phyloP scores from a whole-genome alignment of 2,888 invertebrate species.

The Tiphia femorata region DNA sequence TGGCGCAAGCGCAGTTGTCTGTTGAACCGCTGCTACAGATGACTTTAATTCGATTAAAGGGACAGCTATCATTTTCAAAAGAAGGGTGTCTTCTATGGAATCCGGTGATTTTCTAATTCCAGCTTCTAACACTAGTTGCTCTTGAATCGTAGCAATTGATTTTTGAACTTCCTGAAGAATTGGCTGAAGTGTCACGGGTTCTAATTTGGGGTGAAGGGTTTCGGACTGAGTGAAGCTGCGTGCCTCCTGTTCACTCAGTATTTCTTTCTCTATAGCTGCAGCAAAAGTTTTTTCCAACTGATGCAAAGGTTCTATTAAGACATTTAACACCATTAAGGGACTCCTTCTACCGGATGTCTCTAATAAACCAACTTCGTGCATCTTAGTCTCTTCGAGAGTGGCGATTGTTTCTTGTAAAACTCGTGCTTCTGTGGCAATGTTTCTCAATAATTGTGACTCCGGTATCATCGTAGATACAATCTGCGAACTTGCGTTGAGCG shows the following conservation, averaged over 20 bases:
- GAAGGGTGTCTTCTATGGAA: conserved; percentile 29
- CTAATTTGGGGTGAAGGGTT: neutral
- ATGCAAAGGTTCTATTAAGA: conserved; percentile 32
- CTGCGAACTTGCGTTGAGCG: conserved; percentile 9
- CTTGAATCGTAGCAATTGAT: conserved; percentile 50
- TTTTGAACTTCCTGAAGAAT: conserved; percentile 52
- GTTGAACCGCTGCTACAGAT: conserved; percentile 42
- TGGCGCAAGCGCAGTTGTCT: conserved; percentile 11
- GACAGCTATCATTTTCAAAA: conserved; percentile 46
- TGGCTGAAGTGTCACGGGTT: conserved; percentile 20
- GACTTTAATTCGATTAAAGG: conserved; percentile 50
- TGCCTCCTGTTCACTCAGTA: conserved; percentile 12
- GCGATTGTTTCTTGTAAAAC: conserved; percentile 37
- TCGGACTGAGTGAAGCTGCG: conserved; percentile 2
- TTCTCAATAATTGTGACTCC: conserved; percentile 22
- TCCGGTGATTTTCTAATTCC: conserved; percentile 39
- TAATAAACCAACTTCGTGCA: conserved; percentile 30
- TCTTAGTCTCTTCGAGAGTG: conserved; percentile 34
- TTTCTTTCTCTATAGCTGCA: conserved; percentile 30
- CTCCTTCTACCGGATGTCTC: conserved; percentile 21
- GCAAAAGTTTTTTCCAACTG: conserved; percentile 38
- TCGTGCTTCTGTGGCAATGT: conserved; percentile 23
- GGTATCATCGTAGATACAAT: conserved; percentile 1
- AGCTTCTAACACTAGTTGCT: conserved; percentile 43
- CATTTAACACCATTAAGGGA: conserved; percentile 23